Evolutionary conservation across 1,140 invertebrate species (phyloP), one percentile per base, ranked within the genome.

Genomic region (Thaumatotibia leucotreta): DNA sequence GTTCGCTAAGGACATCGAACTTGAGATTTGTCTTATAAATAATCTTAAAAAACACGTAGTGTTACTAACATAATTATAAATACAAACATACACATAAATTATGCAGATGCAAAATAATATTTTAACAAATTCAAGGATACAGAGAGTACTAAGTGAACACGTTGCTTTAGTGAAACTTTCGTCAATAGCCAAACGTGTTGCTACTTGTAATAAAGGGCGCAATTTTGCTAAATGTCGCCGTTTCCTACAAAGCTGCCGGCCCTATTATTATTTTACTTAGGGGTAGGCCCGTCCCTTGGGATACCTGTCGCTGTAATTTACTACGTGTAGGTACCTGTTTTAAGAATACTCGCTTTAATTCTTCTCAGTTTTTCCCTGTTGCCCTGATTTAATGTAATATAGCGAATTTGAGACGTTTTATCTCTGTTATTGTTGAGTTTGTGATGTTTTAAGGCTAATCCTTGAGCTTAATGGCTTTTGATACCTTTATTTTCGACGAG

Each of bases 201-300:
- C 52, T 54, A 73, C 70, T 79, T 73, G 68, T 75, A 77, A 81
- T 73, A 77, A 80, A 66, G 61, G 50, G 58, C 52, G 65, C 64
- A 75, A 77, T 74, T 81, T 82, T 64, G 75, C 77, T 71, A 78
- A 83, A 83, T 80, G 76, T 76, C 70, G 49, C 70, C 69, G 66
- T 74, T 70, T 76, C 83, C 65, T 74, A 74, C 76, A 81, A 80
- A 87, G 77, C 78, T 76, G 70, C 63, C 62, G 65, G 52, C 72
- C 80, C 78, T 81, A 84, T 86, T 89, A 88, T 88, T 83, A 83
- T 85, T 87, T 89, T 84, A 86, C 88, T 88, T 85, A 88, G 86
- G 77, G 69, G 79, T 68, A 79, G 74, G 79, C 71, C 72, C 20
- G 70, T 84, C 87, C 84, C 86, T 22, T 35, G 81, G 78, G 87